Evolutionary conservation across 2,888 invertebrate genomes (phyloP).

Genomic region (Cataglyphis livida): DNA sequence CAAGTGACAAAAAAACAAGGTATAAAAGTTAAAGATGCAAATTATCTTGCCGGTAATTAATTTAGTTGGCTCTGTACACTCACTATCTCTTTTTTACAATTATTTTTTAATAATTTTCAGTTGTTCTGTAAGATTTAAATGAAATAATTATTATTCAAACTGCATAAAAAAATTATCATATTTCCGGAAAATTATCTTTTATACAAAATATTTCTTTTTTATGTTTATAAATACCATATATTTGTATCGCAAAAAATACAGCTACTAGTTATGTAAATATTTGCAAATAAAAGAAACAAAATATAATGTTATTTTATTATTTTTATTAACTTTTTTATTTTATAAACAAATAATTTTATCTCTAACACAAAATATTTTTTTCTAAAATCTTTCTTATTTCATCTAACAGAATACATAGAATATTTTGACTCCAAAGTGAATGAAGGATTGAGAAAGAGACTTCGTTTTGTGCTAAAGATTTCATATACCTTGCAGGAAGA

Average conservation of each 20-base stretch:
- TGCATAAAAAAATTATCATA: not conserved
- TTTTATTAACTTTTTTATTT: not conserved
- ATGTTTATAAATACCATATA: not conserved
- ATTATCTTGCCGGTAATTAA: constrained; percentile 20
- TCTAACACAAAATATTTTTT: not conserved
- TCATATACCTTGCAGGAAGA: not conserved
- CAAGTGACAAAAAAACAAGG: not conserved
- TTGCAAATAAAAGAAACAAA: not conserved
- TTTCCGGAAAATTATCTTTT: not conserved
- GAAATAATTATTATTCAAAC: not conserved
- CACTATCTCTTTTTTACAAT: not conserved
- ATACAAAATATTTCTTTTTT: not conserved
- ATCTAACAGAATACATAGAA: not conserved
- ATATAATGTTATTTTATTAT: not conserved
- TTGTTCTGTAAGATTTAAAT: constrained; percentile 24
- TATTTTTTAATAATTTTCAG: constrained; percentile 19
- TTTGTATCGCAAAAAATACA: not conserved
- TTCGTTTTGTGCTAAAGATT: not conserved
- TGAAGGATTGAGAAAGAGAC: not conserved
- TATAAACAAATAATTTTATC: not conserved
- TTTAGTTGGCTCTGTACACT: not conserved
- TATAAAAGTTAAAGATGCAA: constrained; percentile 15
- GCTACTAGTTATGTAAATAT: not conserved
- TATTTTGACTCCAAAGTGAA: not conserved
- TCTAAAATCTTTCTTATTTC: not conserved